phyloP scores from a whole-genome alignment of 2,888 invertebrate genomes.

The Bimastos eiseni region DNA sequence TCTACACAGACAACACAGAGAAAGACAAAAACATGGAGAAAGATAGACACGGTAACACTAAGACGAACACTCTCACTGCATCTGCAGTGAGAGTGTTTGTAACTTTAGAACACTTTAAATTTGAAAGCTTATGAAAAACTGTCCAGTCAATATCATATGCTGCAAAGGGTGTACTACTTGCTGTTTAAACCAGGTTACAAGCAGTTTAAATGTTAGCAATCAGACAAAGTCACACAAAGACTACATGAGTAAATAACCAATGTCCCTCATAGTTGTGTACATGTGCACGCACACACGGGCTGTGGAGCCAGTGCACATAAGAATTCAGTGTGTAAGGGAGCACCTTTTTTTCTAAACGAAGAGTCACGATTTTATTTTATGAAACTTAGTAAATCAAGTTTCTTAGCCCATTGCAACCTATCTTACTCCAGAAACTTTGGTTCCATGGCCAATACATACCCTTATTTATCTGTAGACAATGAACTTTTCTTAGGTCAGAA shows the following conservation, averaged over 20 bases:
- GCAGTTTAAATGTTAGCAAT: background rate
- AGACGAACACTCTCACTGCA: background rate
- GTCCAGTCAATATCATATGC: background rate
- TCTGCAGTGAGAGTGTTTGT: background rate
- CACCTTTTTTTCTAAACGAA: too few species aligned
- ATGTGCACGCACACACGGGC: too few species aligned
- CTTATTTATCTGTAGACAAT: too few species aligned
- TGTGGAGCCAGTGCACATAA: too few species aligned
- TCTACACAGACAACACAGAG: background rate
- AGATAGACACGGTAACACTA: conserved; percentile 2
- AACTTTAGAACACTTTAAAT: background rate
- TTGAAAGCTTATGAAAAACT: background rate
- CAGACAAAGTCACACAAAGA: background rate
- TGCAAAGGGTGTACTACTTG: background rate
- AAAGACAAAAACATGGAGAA: background rate
- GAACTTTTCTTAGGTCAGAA: too few species aligned
- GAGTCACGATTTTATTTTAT: too few species aligned
- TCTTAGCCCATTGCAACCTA: too few species aligned
- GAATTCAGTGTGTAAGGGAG: too few species aligned
- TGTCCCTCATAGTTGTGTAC: too few species aligned
- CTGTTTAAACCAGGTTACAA: background rate
- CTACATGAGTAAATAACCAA: background rate
- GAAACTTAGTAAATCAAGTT: too few species aligned
- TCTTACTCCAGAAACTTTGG: too few species aligned
- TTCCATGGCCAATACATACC: too few species aligned